Evolutionary conservation across 2,113 vertebrate species (phyloP), one percentile per base, ranked within the genome.

Genomic region (Platanista minor): DNA sequence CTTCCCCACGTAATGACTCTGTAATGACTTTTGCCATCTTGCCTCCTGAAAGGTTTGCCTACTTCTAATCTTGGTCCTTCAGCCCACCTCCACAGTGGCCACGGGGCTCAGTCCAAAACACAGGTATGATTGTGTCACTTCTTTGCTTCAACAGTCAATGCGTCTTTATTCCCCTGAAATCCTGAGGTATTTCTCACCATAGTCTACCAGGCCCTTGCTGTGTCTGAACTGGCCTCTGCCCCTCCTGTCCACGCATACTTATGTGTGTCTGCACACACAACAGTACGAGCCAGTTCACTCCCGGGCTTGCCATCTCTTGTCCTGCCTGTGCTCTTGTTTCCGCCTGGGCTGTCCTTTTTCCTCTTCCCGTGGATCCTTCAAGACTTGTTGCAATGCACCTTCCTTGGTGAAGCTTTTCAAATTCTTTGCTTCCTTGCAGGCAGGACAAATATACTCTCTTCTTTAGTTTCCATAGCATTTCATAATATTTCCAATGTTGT

Each of bases 241-340:
- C 27, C 46, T 39, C 12, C 52, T 5, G 8, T 21, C 29, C 10
- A 31, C 0, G 4, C 29, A 2, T 1, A 25, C 33, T 15, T 62
- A 0, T 7, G 62, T 64, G 11, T 64, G 62, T 64, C 64, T 82
- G 52, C 25, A 7, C 11, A 31, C 36, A 39, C 18, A 20, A 4
- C 52, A 41, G 57, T 5, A 8, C 0, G 27, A 46, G 31, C 62
- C 59, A 13, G 17, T 5, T 54, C 23, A 23, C 33, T 49, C 21
- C 27, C 21, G 49, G 23, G 66, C 61, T 43, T 66, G 41, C 36
- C 21, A 8, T 14, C 59, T n/a, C 0, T 23, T 36, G 29, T 46
- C 17, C 29, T 31, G 43, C 6, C 21, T 18, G 3, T 43, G 69
- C 9, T 80, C 52, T 64, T 15, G 8, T 88, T 91, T 77, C 43